Conservation (phyloP, 1,140 invertebrate species). For the Akabosia matsudoensis region DNA sequence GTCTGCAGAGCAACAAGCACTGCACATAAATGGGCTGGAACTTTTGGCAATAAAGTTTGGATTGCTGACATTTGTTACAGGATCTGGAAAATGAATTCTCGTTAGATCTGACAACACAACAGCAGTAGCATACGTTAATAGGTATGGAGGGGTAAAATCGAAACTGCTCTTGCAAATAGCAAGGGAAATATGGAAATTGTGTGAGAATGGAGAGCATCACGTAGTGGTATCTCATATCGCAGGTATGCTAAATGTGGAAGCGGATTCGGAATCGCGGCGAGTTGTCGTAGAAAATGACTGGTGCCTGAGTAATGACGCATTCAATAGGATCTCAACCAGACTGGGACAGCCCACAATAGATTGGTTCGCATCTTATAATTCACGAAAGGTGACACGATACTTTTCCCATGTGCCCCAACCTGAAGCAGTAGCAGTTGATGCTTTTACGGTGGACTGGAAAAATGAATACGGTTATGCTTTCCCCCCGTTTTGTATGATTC, state of each 20-base stretch:
- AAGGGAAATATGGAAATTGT: neutral
- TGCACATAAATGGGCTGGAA: neutral
- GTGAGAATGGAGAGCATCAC: neutral
- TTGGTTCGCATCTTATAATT: neutral
- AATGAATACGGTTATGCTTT: neutral
- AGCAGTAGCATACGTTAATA: neutral
- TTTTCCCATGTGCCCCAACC: neutral
- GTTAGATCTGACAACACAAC: slow-evolving; percentile 1
- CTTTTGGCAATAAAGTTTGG: neutral
- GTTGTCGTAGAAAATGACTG: neutral
- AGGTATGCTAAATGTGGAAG: neutral
- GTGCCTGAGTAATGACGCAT: neutral
- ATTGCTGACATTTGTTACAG: neutral
- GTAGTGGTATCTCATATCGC: neutral
- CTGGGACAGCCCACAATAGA: neutral
- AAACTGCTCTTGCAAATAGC: neutral
- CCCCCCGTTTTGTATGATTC: neutral
- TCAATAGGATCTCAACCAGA: neutral
- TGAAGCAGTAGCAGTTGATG: neutral
- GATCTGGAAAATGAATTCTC: neutral
- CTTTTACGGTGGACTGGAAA: neutral
- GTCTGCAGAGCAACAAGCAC: neutral
- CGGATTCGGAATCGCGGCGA: neutral
- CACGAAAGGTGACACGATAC: neutral
- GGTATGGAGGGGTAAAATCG: neutral